These are phyloP conservation scores for Cryptotis parvus DNA, from an alignment of 2,113 vertebrate genomes.

Conservation along the genomic window DNA sequence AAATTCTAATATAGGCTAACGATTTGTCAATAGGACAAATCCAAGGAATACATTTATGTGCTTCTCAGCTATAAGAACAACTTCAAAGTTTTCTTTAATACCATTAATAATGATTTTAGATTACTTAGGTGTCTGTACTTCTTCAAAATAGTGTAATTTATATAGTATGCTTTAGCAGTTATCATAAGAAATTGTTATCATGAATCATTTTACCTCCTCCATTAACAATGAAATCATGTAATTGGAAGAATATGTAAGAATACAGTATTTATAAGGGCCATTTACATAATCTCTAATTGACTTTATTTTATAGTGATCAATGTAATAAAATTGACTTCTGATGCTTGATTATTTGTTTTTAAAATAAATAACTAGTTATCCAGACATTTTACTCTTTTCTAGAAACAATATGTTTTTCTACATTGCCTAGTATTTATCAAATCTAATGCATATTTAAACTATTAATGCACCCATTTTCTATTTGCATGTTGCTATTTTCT, in stretches of 20 bases:
- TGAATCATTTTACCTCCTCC: conserved; percentile 63
- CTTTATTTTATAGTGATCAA: not conserved
- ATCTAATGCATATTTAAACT: not conserved
- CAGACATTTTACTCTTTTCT: not conserved
- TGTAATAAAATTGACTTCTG: not conserved
- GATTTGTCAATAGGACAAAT: no score
- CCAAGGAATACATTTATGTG: no score
- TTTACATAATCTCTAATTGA: not conserved
- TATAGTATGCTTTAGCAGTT: conserved; percentile 48
- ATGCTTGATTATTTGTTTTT: not conserved
- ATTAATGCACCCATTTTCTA: not conserved
- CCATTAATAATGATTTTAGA: not conserved
- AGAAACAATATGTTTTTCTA: not conserved
- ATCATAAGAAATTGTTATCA: conserved; percentile 74
- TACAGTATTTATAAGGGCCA: not conserved
- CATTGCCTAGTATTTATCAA: not conserved
- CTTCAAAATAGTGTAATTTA: conserved; percentile 70
- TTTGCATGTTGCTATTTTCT: not conserved
- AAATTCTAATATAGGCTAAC: no score
- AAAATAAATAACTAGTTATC: not conserved
- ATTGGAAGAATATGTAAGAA: conserved; percentile 50
- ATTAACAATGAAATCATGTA: conserved; percentile 36
- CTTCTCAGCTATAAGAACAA: not conserved
- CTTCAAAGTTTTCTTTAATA: not conserved
- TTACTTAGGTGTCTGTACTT: conserved; percentile 69